Percentiles rank a stretch among this genome's conserved stretches.
These are phyloP conservation scores for Chionomys nivalis DNA, from an alignment of 2,113 vertebrate genomes.

Conservation along the genomic window DNA sequence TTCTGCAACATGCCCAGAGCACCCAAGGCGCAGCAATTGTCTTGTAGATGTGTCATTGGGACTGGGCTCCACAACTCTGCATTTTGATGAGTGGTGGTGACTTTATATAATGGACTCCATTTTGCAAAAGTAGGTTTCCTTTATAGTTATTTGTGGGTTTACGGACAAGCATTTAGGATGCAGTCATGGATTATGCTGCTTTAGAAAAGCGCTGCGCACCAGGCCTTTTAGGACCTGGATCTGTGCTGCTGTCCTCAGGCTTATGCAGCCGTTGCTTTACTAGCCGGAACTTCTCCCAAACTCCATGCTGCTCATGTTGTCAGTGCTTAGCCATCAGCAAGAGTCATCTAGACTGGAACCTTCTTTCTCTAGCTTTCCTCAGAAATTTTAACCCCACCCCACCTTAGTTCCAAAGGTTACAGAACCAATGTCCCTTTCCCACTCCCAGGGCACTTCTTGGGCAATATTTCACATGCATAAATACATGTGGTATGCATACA, in stretches of 20 bases:
- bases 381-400: neutral
- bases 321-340: neutral
- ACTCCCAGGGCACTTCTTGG: neutral
- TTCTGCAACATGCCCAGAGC: neutral
- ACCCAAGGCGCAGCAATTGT: neutral
- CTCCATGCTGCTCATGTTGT: neutral
- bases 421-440: neutral
- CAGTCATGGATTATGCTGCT: neutral
- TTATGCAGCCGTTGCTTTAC: fast-evolving
- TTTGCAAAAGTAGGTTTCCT: neutral
- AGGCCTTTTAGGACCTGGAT: too few relatives aligned
- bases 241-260: neutral
- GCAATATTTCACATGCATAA: neutral
- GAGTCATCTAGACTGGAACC: too few relatives aligned
- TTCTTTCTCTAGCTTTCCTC: neutral
- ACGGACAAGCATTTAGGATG: neutral
- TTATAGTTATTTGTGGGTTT: neutral
- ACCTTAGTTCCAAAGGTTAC: too few relatives aligned
- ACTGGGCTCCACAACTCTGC: neutral
- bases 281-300: too few relatives aligned
- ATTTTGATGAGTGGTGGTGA: neutral
- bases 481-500: neutral
- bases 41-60: too few relatives aligned
- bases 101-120: neutral
- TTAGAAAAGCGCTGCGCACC: neutral